Evolutionary conservation across 2,797 vertebrate species (phyloP).

Genomic region (Hafferia zeledoni): DNA sequence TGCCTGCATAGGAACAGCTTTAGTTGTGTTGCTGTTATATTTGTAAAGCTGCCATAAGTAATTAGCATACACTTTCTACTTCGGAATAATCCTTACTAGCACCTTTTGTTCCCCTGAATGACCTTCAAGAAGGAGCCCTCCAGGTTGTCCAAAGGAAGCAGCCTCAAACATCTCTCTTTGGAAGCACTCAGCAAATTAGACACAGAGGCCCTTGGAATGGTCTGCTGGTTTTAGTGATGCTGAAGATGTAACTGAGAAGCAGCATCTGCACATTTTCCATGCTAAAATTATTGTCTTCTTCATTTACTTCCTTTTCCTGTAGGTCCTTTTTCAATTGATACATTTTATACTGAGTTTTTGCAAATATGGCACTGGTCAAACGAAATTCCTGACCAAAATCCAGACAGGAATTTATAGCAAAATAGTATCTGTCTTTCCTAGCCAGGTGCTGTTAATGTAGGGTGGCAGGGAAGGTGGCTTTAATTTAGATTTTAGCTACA

Average conservation of each 20-base stretch:
- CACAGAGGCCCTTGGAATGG: neutral
- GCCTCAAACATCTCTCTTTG: neutral
- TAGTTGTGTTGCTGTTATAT: fast-evolving
- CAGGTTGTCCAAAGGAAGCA: neutral
- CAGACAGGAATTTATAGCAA: neutral
- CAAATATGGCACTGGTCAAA: neutral
- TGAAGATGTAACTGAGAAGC: neutral
- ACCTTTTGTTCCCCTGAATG: neutral
- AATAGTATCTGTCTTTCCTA: neutral
- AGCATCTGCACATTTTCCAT: neutral
- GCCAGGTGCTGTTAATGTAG: neutral
- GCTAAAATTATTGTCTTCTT: conserved; percentile 2
- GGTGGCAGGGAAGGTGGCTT: neutral
- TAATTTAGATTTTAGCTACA: neutral
- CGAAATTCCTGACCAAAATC: conserved; percentile 8
- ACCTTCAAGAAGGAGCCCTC: neutral
- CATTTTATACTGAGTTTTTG: neutral
- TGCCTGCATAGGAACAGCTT: neutral
- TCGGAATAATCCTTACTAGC: neutral
- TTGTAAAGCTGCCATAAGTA: neutral
- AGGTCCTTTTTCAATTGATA: neutral
- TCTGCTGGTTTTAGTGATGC: neutral
- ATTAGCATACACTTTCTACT: neutral
- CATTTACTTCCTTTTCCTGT: conserved; percentile 15
- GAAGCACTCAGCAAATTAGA: neutral